phyloP scores from a whole-genome alignment of 1,140 invertebrate species.

The Drosophila leontia region DNA sequence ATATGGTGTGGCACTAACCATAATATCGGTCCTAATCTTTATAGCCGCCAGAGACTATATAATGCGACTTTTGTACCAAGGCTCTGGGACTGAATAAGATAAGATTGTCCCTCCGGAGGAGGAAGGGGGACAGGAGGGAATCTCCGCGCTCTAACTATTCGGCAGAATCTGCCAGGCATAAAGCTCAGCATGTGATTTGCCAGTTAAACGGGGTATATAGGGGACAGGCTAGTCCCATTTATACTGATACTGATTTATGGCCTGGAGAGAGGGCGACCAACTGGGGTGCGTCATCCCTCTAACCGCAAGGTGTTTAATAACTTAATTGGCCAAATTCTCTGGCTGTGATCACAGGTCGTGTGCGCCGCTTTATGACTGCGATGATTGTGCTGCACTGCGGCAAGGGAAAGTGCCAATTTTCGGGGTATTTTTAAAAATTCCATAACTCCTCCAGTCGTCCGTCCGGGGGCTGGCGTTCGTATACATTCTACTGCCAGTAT shows the following conservation, averaged over 20 bases:
- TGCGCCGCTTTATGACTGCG: slow-evolving; percentile 48
- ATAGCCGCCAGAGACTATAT: slow-evolving; percentile 58
- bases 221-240: slow-evolving; percentile 24
- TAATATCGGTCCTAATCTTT: slow-evolving; percentile 74
- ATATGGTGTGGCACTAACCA: slow-evolving; percentile 59
- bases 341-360: slow-evolving; percentile 35
- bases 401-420: slow-evolving; percentile 43
- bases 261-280: slow-evolving; percentile 19
- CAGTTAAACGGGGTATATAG: background rate
- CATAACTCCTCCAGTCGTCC: slow-evolving; percentile 13
- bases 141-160: slow-evolving; percentile 14
- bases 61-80: slow-evolving; percentile 71
- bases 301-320: slow-evolving; percentile 43
- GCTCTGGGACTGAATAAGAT: slow-evolving; percentile 39
- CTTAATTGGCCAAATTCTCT: slow-evolving; percentile 47
- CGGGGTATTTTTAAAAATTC: slow-evolving; percentile 50
- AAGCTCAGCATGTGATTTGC: slow-evolving; percentile 45
- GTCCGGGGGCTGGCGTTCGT: slow-evolving; percentile 16
- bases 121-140: slow-evolving; percentile 27
- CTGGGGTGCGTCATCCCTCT: slow-evolving; percentile 35
- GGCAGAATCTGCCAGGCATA: slow-evolving; percentile 8
- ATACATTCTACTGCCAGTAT: slow-evolving; percentile 19
- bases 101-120: slow-evolving; percentile 50
- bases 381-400: slow-evolving; percentile 18
- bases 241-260: slow-evolving; percentile 43